These are phyloP conservation scores for Synodontis membranacea DNA, from an alignment of 2,113 vertebrate species.

Conservation along the genomic window DNA sequence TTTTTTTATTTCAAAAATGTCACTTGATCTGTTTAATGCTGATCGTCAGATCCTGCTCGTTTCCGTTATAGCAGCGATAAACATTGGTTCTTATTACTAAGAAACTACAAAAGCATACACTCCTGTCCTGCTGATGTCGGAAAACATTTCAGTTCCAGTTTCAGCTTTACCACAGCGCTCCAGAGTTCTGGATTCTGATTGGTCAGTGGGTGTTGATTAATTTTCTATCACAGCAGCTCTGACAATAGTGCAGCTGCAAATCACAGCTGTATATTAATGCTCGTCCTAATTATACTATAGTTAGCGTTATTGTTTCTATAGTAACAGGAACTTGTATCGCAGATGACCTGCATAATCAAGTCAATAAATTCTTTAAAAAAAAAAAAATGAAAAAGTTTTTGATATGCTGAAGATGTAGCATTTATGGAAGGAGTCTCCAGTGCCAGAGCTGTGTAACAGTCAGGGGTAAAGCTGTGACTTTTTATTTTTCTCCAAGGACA, in stretches of 20 bases:
- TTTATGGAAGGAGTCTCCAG: not conserved
- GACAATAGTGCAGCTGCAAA: not conserved
- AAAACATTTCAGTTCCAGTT: not conserved
- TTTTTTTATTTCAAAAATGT: not conserved
- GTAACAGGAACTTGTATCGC: not conserved
- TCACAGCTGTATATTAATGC: not conserved
- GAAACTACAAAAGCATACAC: not conserved
- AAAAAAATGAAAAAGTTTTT: not conserved
- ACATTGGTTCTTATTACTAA: not conserved
- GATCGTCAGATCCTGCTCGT: not conserved
- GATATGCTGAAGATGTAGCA: not conserved
- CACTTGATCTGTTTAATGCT: not conserved
- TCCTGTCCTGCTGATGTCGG: not conserved
- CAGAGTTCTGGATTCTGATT: not conserved
- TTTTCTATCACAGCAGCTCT: not conserved
- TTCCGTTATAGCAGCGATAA: not conserved
- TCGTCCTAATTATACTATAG: no score
- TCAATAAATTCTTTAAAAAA: not conserved
- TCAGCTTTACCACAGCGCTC: not conserved
- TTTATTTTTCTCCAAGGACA: no score
- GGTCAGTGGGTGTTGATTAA: no score
- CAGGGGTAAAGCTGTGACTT: not conserved
- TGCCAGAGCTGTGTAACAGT: not conserved
- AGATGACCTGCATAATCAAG: not conserved
- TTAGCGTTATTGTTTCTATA: not conserved